Percentiles rank a stretch among this genome's conserved stretches.
These are phyloP conservation scores for Clarias gariepinus DNA, from an alignment of 2,113 vertebrate species.

Conservation along the genomic window DNA sequence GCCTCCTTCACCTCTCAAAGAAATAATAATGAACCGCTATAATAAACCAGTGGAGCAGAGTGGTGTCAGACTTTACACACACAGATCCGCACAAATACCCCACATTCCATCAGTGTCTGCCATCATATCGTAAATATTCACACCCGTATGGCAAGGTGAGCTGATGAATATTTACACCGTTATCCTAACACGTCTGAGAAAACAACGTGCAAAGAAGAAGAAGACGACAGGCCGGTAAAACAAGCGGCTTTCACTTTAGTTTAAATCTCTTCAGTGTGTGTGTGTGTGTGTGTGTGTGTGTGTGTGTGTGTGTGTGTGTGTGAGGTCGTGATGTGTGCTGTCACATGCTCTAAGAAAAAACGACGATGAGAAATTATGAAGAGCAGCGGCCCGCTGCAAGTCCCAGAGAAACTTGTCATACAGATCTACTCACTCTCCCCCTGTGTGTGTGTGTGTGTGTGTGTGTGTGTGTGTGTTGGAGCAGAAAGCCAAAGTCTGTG, in stretches of 20 bases:
- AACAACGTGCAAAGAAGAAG: background rate
- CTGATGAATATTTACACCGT: constrained; percentile 2
- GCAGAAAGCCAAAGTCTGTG: constrained; percentile 53
- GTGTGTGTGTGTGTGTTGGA: constrained; percentile 44
- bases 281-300: background rate
- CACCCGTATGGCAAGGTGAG: background rate
- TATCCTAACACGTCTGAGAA: background rate
- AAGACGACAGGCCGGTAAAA: background rate
- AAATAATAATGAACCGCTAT: background rate
- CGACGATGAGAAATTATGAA: constrained; percentile 59
- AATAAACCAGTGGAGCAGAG: background rate
- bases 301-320: background rate
- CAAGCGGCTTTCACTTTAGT: background rate
- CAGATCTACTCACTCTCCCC: constrained; percentile 46
- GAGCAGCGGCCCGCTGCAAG: constrained; percentile 67
- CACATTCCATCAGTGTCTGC: background rate
- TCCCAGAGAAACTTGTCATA: constrained; percentile 61
- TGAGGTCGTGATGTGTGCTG: background rate
- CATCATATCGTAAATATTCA: background rate
- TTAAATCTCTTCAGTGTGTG: background rate
- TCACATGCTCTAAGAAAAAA: constrained; percentile 32
- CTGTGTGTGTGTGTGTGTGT: constrained; percentile 42
- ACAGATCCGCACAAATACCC: background rate
- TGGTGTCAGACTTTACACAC: background rate
- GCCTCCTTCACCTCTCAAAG: background rate